Base-by-base conservation (phyloP, 2,113 vertebrate genomes). In the Campylomormyrus numenius region DNA sequence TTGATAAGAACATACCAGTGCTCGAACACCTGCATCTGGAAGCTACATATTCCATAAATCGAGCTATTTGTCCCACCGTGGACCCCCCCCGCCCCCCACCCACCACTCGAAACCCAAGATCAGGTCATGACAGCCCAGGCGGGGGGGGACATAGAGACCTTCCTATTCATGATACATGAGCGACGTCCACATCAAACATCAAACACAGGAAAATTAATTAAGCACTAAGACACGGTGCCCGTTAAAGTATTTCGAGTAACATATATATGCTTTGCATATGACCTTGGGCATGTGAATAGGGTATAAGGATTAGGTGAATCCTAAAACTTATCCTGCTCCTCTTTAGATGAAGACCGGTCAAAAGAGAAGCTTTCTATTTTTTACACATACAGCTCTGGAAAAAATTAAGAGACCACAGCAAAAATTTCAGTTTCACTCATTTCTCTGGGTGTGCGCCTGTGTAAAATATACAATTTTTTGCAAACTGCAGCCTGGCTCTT, bases 11-110 rank as follows among this genome's bases (percentile, higher is more conserved):
- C 83, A 85, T 85, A 24, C 83, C 83, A 85, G 7, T 48, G 17
- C 83, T 85, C 1, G 24, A 85, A 85, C 83, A 85, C 83, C 83
- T 85, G 83, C 83, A 85, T 48, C 42, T 85, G 83, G 83, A 85
- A 85, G 19, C 15, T 85, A 85, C 42, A 46, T 85, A 46, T 85
- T 48, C 45, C 39, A 48, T 48, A 85, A 85, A 85, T 48, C 19
- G 83, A 85, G 42, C 83, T 85, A 46, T 85, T 85, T 80, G 74
- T 80, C 74, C 74, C 31, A 80, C 35, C 27, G 35, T 5, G 35
- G 35, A 80, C 31, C 70, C 35, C 31, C 66, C 66, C n/a, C 7
- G 15, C 10, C 31, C 70, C 74, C 74, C 62, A 70, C 62, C 35
- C 74, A 2, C 35, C 31, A 17, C 35, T 7, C 31, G 74, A 42